Base-by-base conservation (phyloP, 2,797 vertebrate genomes). In the Melanotaenia boesemani region DNA sequence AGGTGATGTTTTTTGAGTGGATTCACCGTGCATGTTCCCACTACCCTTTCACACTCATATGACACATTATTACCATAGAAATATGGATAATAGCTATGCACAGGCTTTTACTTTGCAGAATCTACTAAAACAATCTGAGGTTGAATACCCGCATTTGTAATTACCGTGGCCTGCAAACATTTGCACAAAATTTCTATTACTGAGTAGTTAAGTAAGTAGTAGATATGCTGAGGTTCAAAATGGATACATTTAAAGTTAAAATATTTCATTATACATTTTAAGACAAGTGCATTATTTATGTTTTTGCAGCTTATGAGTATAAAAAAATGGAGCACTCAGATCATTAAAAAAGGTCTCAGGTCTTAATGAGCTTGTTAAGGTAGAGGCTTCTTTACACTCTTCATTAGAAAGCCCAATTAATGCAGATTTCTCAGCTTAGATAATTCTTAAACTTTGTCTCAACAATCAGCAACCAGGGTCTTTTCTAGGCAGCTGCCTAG, bases 341-440 rank as follows among this genome's bases (percentile, higher is more conserved):
- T 41, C 10, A 71, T 63, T 63, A 41, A 24, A 15, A 20, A 46
- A 63, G 22, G 22, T 56, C 37, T 72, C 50, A 12, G 9, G 56
- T 22, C 70, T 34, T 72, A 57, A 63, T 63, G 30, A 63, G 37
- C 50, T 44, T 24, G 28, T 71, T 71, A 56, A 20, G 18, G 28
- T 15, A n/a, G 26, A 18, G 30, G 39, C 39, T 36, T 41, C 46
- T 39, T 70, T 24, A 28, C 59, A 62, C 34, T 70, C 46, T 30
- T 52, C 50, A 72, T 58, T 58, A 64, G 13, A 63, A 64, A 46
- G 52, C 30, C 39, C 54, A 58, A 61, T 62, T 72, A 39, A 63
- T 20, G 54, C 46, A 55, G n/a, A 57, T 46, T 56, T 63, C 44
- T 56, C 18, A 48, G 34, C 44, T 41, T 39, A 37, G 46, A 54